These are phyloP conservation scores for Hypanus sabinus DNA, from an alignment of 2,113 vertebrate species.

Conservation along the genomic window DNA sequence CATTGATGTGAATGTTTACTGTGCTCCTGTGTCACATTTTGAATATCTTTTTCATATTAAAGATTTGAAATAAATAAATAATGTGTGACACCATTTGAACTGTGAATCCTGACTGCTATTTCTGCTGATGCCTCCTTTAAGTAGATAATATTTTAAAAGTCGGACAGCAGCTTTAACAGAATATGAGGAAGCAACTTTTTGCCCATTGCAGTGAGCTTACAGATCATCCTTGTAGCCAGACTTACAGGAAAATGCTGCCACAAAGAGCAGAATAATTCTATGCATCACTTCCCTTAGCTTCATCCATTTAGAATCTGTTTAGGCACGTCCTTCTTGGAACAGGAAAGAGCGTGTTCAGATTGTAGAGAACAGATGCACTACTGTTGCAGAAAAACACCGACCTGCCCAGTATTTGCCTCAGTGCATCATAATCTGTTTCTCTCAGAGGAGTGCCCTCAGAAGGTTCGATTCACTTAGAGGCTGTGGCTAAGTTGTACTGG, in stretches of 20 bases:
- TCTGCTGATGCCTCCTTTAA: neutral
- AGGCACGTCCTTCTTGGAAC: neutral
- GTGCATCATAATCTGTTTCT: neutral
- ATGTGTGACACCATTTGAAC: neutral
- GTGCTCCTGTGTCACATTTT: neutral
- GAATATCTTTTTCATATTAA: neutral
- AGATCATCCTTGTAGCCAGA: neutral
- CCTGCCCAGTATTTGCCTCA: neutral
- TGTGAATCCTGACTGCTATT: neutral
- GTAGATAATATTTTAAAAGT: neutral
- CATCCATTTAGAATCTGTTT: neutral
- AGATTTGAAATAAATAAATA: neutral
- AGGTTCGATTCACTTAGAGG: neutral
- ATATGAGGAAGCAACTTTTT: neutral
- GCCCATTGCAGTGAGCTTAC: neutral
- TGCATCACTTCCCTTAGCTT: neutral
- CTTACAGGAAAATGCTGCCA: neutral
- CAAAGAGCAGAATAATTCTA: neutral
- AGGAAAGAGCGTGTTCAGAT: neutral
- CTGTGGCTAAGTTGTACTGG: neutral
- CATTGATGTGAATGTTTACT: neutral
- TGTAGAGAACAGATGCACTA: neutral
- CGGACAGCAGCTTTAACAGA: neutral
- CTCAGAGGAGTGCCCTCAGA: neutral
- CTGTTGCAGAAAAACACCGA: neutral